phyloP scores from a whole-genome alignment of 2,888 invertebrate genomes.

The Drosophila hamatofila region DNA sequence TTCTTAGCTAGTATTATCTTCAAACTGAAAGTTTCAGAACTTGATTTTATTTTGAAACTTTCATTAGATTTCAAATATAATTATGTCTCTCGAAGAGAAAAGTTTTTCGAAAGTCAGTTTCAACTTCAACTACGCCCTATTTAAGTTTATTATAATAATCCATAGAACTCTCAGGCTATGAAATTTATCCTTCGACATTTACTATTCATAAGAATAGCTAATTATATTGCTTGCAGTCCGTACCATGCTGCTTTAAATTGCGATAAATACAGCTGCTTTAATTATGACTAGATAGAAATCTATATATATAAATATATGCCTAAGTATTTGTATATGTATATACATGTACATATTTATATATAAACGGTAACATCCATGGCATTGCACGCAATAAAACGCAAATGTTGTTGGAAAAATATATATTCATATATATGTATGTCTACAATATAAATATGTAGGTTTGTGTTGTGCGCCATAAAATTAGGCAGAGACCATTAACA shows the following conservation, averaged over 20 bases:
- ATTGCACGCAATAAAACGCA: conserved; percentile 50
- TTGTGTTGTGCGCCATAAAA: conserved; percentile 54
- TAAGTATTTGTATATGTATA: background rate
- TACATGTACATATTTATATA: conserved; percentile 5
- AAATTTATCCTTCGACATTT: background rate
- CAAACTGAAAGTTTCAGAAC: too few relatives aligned
- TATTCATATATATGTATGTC: background rate
- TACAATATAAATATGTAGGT: background rate
- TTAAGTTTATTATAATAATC: too few relatives aligned
- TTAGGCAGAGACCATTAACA: conserved; percentile 69
- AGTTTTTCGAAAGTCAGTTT: background rate
- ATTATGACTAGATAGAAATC: conserved; percentile 24
- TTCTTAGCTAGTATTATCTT: too few relatives aligned
- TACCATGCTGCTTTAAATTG: background rate
- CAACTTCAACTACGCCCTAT: too few relatives aligned
- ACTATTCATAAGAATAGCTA: background rate
- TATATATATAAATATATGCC: background rate
- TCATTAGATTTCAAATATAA: background rate
- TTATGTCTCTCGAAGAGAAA: background rate
- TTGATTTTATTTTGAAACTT: too few relatives aligned
- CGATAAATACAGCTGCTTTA: background rate
- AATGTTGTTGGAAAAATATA: conserved; percentile 31
- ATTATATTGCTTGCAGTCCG: background rate
- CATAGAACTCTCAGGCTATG: background rate
- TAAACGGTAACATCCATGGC: conserved; percentile 24